Percentiles rank a stretch among this genome's conserved stretches.
Evolutionary conservation across 2,797 vertebrate species (phyloP).

Genomic region (Catostomus latipinnis): DNA sequence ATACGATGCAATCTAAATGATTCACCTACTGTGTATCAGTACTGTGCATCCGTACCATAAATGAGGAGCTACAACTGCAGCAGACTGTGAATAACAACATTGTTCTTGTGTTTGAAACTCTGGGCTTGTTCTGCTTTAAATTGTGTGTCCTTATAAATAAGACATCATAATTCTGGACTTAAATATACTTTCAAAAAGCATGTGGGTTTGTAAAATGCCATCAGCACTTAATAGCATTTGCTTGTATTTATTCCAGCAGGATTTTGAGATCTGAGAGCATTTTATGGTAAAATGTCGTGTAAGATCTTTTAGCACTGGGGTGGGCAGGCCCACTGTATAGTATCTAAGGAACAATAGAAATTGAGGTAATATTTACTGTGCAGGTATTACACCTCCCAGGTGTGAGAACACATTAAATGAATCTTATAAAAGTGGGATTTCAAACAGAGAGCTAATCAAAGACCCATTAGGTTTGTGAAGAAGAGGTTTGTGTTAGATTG

Average conservation of each 20-base stretch:
- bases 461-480: too few relatives aligned
- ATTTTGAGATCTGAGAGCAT: not conserved
- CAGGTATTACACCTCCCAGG: not conserved
- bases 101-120: not conserved
- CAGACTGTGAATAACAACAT: not conserved
- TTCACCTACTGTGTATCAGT: too few relatives aligned
- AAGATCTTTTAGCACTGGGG: conserved; percentile 40
- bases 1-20: too few relatives aligned
- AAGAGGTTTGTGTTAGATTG: too few relatives aligned
- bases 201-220: conserved; percentile 14
- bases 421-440: conserved; percentile 20
- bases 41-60: too few relatives aligned
- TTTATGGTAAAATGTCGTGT: conserved; percentile 11
- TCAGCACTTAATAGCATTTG: conserved; percentile 36
- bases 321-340: not conserved
- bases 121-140: conserved; percentile 6
- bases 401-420: not conserved
- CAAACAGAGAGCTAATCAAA: not conserved
- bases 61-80: too few relatives aligned
- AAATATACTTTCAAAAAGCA: not conserved
- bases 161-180: conserved; percentile 24
- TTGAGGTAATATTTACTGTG: not conserved
- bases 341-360: not conserved
- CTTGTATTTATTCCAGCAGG: conserved; percentile 30
- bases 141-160: conserved; percentile 51